These are phyloP conservation scores for Zaprionus nigranus DNA, from an alignment of 1,140 invertebrate genomes.

Conservation along the genomic window DNA sequence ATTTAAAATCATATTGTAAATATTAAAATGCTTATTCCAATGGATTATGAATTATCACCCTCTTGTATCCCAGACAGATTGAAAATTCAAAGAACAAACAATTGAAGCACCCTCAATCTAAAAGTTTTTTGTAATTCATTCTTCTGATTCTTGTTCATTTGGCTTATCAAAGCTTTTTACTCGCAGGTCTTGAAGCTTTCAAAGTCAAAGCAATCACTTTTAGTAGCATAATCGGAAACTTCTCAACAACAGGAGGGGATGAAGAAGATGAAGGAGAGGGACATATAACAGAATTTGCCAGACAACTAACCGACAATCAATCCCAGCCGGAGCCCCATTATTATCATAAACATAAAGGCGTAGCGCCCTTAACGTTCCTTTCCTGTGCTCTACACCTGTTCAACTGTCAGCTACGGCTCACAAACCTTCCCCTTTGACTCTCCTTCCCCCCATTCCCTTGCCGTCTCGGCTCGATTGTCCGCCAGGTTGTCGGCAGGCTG, in stretches of 20 bases:
- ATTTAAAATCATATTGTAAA: neutral
- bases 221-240: constrained; percentile 62
- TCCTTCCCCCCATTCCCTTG: neutral
- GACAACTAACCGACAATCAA: constrained; percentile 61
- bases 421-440: constrained; percentile 16
- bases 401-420: neutral
- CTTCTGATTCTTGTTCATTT: neutral
- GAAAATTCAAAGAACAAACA: neutral
- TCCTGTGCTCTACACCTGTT: neutral
- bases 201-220: constrained; percentile 47
- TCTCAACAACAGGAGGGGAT: constrained; percentile 33
- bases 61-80: neutral
- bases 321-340: constrained; percentile 55
- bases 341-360: constrained; percentile 76
- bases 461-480: neutral
- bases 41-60: neutral
- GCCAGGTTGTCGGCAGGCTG: constrained; percentile 23
- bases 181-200: constrained; percentile 1
- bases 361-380: constrained; percentile 12
- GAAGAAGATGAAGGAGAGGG: neutral
- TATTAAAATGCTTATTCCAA: neutral
- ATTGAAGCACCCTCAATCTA: neutral
- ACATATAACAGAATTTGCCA: constrained; percentile 54
- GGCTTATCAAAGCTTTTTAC: neutral
- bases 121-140: neutral